These are phyloP conservation scores for Passerina amoena DNA, from an alignment of 2,113 vertebrate genomes.

Conservation along the genomic window DNA sequence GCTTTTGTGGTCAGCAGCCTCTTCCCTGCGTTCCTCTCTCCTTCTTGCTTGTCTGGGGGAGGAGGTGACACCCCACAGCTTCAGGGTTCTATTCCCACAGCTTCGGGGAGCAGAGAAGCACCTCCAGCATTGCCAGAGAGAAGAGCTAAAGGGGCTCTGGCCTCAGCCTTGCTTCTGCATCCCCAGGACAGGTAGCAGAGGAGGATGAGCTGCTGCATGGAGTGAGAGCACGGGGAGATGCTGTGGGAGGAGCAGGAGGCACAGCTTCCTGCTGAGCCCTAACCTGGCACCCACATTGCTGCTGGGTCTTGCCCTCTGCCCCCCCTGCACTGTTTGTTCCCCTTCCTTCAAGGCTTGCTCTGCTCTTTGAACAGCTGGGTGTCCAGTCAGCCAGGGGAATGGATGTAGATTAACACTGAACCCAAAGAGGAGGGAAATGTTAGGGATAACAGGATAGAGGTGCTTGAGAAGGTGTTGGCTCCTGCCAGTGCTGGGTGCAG, in stretches of 20 bases:
- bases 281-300: accelerated
- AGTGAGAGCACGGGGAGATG: neutral
- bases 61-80: neutral
- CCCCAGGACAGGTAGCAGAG: neutral
- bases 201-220: neutral
- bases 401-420: neutral
- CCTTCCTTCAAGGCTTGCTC: neutral
- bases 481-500: neutral
- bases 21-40: neutral
- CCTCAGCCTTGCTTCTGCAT: neutral
- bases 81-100: too few species aligned
- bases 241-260: neutral
- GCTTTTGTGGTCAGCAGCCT: neutral
- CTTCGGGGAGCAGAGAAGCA: neutral
- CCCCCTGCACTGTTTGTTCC: neutral
- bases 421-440: neutral
- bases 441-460: neutral
- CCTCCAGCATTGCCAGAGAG: neutral
- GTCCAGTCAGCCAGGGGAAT: neutral
- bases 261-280: accelerated
- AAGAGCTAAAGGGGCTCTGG: neutral
- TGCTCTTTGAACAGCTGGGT: neutral
- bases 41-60: neutral
- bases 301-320: neutral
- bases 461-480: neutral